Evolutionary conservation across 2,888 invertebrate genomes (phyloP).

Genomic region (Campoplex nolae): DNA sequence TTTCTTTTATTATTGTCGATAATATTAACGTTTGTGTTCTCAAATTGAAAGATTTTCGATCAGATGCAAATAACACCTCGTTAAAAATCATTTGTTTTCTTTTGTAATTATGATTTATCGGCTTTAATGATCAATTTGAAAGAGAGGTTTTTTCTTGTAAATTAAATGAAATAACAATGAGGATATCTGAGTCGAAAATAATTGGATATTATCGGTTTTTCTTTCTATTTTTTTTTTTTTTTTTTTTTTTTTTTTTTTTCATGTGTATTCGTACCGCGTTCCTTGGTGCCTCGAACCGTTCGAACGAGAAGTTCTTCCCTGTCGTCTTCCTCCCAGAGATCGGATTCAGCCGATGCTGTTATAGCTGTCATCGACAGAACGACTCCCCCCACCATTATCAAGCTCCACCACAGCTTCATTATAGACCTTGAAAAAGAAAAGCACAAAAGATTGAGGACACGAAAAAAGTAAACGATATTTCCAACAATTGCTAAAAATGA

Average conservation of each 20-base stretch:
- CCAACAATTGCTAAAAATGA: not conserved
- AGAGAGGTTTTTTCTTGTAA: not conserved
- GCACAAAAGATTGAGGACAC: not conserved
- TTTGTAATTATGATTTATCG: not conserved
- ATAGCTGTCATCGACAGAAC: conserved; percentile 86
- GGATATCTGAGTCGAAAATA: not conserved
- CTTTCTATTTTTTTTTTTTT: not conserved
- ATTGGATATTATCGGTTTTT: conserved; percentile 9
- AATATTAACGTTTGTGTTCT: not conserved
- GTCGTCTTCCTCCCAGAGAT: conserved; percentile 92
- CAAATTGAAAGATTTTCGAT: not conserved
- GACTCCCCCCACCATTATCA: conserved; percentile 84
- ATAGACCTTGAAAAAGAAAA: conserved; percentile 68
- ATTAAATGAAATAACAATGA: not conserved
- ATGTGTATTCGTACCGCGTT: conserved; percentile 86
- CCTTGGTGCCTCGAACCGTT: conserved; percentile 92
- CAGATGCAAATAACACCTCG: not conserved
- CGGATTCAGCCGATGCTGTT: conserved; percentile 86
- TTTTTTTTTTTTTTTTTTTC: conserved; percentile 9
- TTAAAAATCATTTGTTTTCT: not conserved
- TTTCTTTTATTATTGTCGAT: too few species aligned
- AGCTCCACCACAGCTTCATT: conserved; percentile 84
- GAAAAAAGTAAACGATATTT: not conserved
- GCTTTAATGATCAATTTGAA: not conserved
- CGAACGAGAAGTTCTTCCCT: conserved; percentile 91